These are phyloP conservation scores for Hyalella azteca DNA, from an alignment of 2,888 invertebrate genomes.

Conservation along the genomic window DNA sequence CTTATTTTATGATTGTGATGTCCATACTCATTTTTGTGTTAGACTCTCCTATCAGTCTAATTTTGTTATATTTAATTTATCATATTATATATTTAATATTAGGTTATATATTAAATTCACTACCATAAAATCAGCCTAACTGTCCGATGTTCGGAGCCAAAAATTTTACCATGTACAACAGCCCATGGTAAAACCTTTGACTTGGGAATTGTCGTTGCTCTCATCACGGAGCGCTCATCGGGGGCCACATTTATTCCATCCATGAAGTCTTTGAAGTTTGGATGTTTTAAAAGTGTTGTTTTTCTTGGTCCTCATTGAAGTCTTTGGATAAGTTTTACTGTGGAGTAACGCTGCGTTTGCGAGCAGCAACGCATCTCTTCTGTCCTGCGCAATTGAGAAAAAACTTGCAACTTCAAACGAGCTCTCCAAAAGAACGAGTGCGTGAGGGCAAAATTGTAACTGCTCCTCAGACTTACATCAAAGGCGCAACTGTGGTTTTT, in stretches of 20 bases:
- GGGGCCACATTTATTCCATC: slow-evolving; percentile 1
- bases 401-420: slow-evolving; percentile 27
- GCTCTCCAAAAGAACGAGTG: slow-evolving; percentile 6
- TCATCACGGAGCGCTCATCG: no score
- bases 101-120: no score
- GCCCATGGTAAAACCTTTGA: no score
- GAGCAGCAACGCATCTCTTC: neutral
- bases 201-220: no score
- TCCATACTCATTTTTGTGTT: no score
- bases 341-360: neutral
- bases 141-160: no score
- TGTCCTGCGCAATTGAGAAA: neutral
- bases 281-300: neutral
- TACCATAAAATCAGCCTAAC: no score
- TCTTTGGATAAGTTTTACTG: neutral
- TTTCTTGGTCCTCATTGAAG: neutral
- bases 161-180: no score
- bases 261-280: slow-evolving; percentile 3
- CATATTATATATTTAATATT: no score
- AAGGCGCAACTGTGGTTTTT: slow-evolving; percentile 5
- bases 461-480: slow-evolving; percentile 30
- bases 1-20: no score
- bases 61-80: no score
- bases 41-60: no score
- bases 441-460: slow-evolving; percentile 28